phyloP scores from a whole-genome alignment of 2,797 vertebrate species.

The Pogoniulus pusillus region DNA sequence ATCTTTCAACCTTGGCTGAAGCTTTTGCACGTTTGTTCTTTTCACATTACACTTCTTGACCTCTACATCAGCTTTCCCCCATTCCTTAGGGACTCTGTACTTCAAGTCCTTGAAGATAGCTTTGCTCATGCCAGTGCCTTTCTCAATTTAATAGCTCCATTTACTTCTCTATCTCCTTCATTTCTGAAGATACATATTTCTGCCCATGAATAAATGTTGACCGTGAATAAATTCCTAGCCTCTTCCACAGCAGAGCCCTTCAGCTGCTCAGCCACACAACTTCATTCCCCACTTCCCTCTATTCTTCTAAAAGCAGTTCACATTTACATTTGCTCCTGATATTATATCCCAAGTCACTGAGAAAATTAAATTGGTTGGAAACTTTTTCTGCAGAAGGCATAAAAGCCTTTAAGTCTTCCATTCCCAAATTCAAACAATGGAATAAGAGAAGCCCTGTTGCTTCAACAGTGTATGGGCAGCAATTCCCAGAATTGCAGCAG shows the following conservation, averaged over 20 bases:
- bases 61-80: background rate
- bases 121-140: fast-evolving
- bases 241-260: fast-evolving
- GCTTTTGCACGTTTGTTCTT: background rate
- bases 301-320: background rate
- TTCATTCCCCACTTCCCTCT: background rate
- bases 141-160: background rate
- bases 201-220: background rate
- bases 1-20: background rate
- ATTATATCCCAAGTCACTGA: background rate
- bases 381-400: background rate
- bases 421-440: background rate
- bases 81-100: background rate
- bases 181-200: background rate
- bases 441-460: conserved; percentile 48
- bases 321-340: background rate
- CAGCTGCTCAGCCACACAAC: background rate
- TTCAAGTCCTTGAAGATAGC: background rate
- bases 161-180: background rate
- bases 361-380: background rate
- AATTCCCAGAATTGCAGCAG: background rate
- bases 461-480: background rate
- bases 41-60: fast-evolving
- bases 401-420: conserved; percentile 19
- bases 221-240: background rate